Conservation (phyloP, 2,888 invertebrate species). For the Melipona beecheii region DNA sequence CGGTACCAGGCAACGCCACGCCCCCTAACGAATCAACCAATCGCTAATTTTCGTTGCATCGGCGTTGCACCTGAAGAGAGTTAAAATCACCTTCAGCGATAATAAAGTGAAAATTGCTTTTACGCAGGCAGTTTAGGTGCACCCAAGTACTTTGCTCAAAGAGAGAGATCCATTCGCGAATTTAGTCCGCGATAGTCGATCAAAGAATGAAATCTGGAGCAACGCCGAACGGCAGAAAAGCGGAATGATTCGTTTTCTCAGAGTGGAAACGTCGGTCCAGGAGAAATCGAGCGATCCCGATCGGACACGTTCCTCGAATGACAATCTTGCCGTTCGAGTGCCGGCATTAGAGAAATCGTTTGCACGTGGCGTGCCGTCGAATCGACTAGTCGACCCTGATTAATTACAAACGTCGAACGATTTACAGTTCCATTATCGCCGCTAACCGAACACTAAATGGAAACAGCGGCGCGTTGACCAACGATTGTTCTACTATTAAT, state of each 20-base stretch:
- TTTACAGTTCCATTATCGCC: constrained; percentile 69
- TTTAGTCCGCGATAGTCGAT: background rate
- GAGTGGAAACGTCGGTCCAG: background rate
- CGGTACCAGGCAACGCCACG: no score
- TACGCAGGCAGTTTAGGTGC: no score
- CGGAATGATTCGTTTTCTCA: background rate
- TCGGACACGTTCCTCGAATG: constrained; percentile 5
- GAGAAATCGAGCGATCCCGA: background rate
- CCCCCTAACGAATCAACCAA: no score
- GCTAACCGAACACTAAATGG: constrained; percentile 64
- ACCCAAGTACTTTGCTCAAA: background rate
- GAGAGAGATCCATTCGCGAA: background rate
- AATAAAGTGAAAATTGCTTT: no score
- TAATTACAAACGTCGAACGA: constrained; percentile 68
- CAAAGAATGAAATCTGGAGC: background rate
- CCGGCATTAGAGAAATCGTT: constrained; percentile 52
- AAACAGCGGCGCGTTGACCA: constrained; percentile 62
- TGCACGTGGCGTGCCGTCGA: constrained; percentile 44
- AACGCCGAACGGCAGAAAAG: background rate
- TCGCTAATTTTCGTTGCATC: no score
- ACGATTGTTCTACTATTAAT: constrained; percentile 63
- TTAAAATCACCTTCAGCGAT: no score
- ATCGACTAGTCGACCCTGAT: constrained; percentile 66
- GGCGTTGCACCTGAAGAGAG: no score
- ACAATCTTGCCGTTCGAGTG: constrained; percentile 19